Base-by-base conservation (phyloP, 1,140 invertebrate species). In the Rhagoletis pomonella region DNA sequence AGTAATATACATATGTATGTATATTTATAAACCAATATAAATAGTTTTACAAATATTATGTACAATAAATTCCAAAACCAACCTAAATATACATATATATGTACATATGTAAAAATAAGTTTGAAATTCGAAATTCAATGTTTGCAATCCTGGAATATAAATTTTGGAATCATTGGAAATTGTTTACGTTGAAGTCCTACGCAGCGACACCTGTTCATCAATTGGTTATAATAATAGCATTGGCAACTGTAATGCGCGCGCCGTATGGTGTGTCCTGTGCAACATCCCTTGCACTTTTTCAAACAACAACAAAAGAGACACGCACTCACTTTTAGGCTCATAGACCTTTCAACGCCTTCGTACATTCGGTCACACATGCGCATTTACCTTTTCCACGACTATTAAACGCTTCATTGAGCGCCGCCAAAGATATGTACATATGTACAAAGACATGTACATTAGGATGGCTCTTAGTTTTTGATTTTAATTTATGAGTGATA, bases 261-360 rank as follows among this genome's bases (percentile, higher is more conserved):
- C 73, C 73, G 50, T 81, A 81, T 81, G 73, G 67, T n/a, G 17
- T 29, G 14, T 6, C n/a, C 10, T 9, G 50, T 50, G 44, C 44
- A 81, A 3, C 73, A n/a, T 58, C 73, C 73, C 73, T 81, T n/a
- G 29, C 14, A 69, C 10, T 14, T 5, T 77, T 77, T 81, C 55
- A 7, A 19, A n/a, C n/a, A 12, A 55, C 14, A 12, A 81, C 14
- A 47, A 6, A 58, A 58, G 55, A 47, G 47, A 81, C 47, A 50
- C 73, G 19, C 73, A 81, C 50, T 19, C 73, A 55, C 42, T 29
- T 55, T 50, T 55, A 2, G 9, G 19, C 19, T 81, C 73, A 19
- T 81, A n/a, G 50, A 81, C 47, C 55, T 81, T 81, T 81, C 73
- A 81, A 81, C 73, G 73, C 73, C 50, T 81, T 81, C 50, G 9